These are phyloP conservation scores for Odontomyia ornata DNA, from an alignment of 2,888 invertebrate genomes.

Conservation along the genomic window DNA sequence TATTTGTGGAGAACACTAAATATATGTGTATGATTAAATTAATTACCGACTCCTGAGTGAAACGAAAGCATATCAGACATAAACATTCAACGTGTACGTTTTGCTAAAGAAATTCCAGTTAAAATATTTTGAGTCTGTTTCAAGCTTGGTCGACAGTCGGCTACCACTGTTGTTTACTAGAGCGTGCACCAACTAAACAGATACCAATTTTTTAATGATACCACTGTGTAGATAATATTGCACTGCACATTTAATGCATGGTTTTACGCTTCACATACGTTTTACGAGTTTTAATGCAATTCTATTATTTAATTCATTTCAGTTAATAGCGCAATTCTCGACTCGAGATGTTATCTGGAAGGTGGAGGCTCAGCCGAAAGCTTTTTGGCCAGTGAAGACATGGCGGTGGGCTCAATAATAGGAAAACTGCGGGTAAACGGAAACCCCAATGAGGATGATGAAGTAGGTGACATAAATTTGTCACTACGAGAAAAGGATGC, in stretches of 20 bases:
- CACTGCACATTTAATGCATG: not conserved
- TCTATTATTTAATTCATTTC: constrained; percentile 52
- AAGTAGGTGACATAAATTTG: constrained; percentile 79
- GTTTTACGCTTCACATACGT: not conserved
- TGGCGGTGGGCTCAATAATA: constrained; percentile 79
- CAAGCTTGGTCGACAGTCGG: too few species aligned
- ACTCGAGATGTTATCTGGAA: constrained; percentile 89
- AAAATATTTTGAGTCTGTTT: too few species aligned
- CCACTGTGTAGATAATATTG: not conserved
- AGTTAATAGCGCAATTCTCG: constrained; percentile 72
- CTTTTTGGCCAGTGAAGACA: constrained; percentile 88
- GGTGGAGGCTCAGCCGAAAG: constrained; percentile 91
- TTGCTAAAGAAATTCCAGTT: too few species aligned
- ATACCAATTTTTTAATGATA: not conserved
- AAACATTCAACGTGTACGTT: too few species aligned
- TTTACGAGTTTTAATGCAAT: not conserved
- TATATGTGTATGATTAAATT: too few species aligned
- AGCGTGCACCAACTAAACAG: not conserved
- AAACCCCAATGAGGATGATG: constrained; percentile 74
- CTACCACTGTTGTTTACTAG: not conserved
- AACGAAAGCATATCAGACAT: too few species aligned
- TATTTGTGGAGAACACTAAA: too few species aligned
- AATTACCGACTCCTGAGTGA: too few species aligned
- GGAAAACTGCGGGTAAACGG: constrained; percentile 84
- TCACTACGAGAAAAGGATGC: constrained; percentile 81